Evolutionary conservation across 2,888 invertebrate species (phyloP), one percentile per base, ranked within the genome.

Genomic region (Parthenolecanium corni): DNA sequence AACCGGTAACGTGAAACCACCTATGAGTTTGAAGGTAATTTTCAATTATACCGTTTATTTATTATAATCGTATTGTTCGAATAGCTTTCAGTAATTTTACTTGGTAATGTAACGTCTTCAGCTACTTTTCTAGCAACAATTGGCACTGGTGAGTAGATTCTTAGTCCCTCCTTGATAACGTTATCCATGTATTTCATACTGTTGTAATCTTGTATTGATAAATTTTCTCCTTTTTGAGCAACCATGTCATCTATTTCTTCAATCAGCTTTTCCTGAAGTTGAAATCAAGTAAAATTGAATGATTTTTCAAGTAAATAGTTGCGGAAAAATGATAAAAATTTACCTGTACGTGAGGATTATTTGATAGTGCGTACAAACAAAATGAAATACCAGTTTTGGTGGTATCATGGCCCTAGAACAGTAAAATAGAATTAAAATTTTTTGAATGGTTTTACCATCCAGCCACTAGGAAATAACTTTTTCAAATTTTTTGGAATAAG

Each of bases 361-460:
- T 61, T 12, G 67, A 68, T 5, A 69, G 52, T 11, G 61, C 54
- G 61, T 66, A 65, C n/a, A 69, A 38, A 5, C 67, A 61, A 49
- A 67, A 67, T 6, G 67, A 65, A 5, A 69, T 65, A 2, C 67
- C 66, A 9, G 67, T 65, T 12, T 67, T 67, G 1, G 68, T 68
- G 2, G 69, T 69, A 49, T 69, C 69, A 56, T 69, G 68, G 1
- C 65, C 69, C 66, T 68, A 67, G 42, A 68, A 68, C 57, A 68
- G 58, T 21, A 68, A 68, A 56, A 4, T 2, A 21, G 5, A 21
- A 21, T 54, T 1, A 53, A 54, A n/a, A n/a, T n/a, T n/a, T n/a
- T n/a, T n/a, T n/a, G n/a, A n/a, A n/a, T n/a, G n/a, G n/a, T n/a
- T n/a, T n/a, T n/a, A n/a, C n/a, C n/a, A n/a, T n/a, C n/a, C n/a